phyloP scores from a whole-genome alignment of 2,113 vertebrate genomes.

The Oncorhynchus gorbuscha region DNA sequence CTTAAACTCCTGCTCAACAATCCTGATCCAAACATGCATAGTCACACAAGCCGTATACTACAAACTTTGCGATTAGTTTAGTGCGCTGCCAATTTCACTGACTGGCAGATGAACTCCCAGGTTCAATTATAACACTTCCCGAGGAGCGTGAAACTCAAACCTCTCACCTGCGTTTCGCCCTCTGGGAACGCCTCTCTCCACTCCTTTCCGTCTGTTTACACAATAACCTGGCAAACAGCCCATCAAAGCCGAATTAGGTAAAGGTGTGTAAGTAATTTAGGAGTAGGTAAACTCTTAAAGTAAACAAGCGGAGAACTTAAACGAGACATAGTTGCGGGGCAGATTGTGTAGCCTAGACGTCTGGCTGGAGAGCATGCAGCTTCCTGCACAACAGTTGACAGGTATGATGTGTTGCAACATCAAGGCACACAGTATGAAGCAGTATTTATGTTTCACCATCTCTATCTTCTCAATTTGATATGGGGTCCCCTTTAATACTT shows the following conservation, averaged over 20 bases:
- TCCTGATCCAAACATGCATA: too few relatives aligned
- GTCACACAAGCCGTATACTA: neutral
- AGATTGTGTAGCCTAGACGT: neutral
- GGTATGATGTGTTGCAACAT: conserved; percentile 8
- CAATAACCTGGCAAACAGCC: conserved; percentile 28
- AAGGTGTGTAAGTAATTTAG: neutral
- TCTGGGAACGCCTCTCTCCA: conserved; percentile 40
- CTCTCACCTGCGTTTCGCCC: conserved; percentile 49
- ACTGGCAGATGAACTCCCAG: conserved; percentile 67
- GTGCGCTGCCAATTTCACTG: conserved; percentile 54
- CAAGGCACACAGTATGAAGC: neutral
- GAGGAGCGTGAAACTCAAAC: conserved; percentile 59
- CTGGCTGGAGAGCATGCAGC: conserved; percentile 3
- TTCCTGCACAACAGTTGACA: conserved; percentile 19
- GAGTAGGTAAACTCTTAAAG: neutral
- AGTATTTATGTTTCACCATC: conserved; percentile 31
- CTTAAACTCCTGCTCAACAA: too few relatives aligned
- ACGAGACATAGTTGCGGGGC: neutral
- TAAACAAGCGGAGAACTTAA: conserved; percentile 8
- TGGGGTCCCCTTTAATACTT: conserved; percentile 29
- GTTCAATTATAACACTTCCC: conserved; percentile 65
- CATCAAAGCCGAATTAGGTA: conserved; percentile 11
- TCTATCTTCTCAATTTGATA: conserved; percentile 12
- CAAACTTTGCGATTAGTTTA: conserved; percentile 9
- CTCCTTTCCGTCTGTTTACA: conserved; percentile 31